These are phyloP conservation scores for Trichonephila inaurata DNA, from an alignment of 1,140 invertebrate genomes.

Conservation along the genomic window DNA sequence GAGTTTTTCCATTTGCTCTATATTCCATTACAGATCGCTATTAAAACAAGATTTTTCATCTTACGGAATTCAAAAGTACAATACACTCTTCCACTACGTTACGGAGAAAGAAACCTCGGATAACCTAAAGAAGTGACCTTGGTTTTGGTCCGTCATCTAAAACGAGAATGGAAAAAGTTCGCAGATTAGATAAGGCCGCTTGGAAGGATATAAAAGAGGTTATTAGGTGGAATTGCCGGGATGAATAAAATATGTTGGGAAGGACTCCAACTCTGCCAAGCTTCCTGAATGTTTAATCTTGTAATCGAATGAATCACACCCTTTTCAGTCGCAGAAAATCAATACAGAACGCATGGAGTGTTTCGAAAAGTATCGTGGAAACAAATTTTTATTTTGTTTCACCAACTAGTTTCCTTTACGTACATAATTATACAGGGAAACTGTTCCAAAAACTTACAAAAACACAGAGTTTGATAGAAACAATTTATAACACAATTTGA, in stretches of 20 bases:
- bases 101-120: too few relatives aligned
- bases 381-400: background rate
- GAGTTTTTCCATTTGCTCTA: too few relatives aligned
- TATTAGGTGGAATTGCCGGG: background rate
- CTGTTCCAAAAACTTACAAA: too few relatives aligned
- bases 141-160: background rate
- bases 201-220: background rate
- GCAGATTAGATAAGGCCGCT: background rate
- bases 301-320: background rate
- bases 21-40: too few relatives aligned
- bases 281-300: conserved; percentile 14
- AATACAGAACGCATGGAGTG: background rate
- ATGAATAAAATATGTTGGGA: background rate
- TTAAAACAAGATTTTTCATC: too few relatives aligned
- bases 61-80: too few relatives aligned
- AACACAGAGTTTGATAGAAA: too few relatives aligned
- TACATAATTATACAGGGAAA: too few relatives aligned
- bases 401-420: background rate
- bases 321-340: background rate
- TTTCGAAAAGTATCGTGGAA: background rate
- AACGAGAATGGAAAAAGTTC: background rate
- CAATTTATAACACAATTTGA: too few relatives aligned
- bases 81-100: too few relatives aligned
- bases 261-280: background rate
- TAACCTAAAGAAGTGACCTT: background rate